phyloP scores from a whole-genome alignment of 2,113 vertebrate genomes.

The Entomyzon cyanotis region DNA sequence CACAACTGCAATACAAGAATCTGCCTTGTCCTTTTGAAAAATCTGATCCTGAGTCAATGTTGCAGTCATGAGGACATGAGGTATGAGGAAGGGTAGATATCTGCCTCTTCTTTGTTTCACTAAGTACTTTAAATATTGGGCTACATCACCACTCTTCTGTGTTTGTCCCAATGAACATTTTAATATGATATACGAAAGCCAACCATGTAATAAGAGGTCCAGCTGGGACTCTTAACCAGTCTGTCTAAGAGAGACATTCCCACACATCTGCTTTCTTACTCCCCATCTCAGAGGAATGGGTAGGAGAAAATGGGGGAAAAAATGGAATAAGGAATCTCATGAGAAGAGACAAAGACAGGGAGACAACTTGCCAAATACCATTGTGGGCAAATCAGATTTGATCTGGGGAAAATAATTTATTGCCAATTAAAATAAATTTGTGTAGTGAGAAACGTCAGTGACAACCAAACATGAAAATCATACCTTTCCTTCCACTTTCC shows the following conservation, averaged over 20 bases:
- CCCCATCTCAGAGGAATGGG: rapidly evolving
- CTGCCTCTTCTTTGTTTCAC: not conserved
- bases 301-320: not conserved
- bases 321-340: not conserved
- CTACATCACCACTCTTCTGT: not conserved
- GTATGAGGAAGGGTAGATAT: not conserved
- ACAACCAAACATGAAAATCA: not conserved
- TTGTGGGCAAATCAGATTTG: not conserved
- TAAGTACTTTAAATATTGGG: not conserved
- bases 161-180: not conserved
- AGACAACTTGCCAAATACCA: not conserved
- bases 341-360: not conserved
- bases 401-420: not conserved
- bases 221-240: not conserved
- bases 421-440: not conserved
- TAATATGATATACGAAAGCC: not conserved
- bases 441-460: not conserved
- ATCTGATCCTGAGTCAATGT: not conserved
- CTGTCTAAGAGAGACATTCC: not conserved
- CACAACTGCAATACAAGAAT: not conserved
- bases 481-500: not conserved
- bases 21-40: not conserved
- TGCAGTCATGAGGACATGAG: not conserved
- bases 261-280: not conserved
- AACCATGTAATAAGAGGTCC: not conserved